Evolutionary conservation across 2,797 vertebrate genomes (phyloP), one percentile per base, ranked within the genome.

Genomic region (Chloroceryle amazona): DNA sequence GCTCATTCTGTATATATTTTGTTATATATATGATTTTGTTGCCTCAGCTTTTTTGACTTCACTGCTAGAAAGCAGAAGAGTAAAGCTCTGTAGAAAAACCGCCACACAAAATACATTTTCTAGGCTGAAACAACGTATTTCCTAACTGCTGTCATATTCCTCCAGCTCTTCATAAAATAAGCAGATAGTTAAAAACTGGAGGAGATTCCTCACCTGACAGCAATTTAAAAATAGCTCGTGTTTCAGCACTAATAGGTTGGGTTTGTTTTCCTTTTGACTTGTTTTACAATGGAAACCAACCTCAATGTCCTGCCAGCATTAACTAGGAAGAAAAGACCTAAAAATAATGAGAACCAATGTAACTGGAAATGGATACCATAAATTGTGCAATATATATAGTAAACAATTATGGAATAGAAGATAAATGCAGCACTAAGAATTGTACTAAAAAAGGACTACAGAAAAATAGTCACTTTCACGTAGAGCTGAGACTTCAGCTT

Each of bases 151-250:
- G 46, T 79, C 65, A 47, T 79, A 79, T 79, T 92, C 65, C 29
- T 93, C 74, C 65, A 71, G 41, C 39, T 67, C 67, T 74, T 65
- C 71, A 70, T 87, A 93, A 96, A 95, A 72, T 33, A 92, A 94
- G 46, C 0, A 3, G 47, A 90, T 12, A 81, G 63, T 80, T 85
- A 92, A 93, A 97, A 93, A 54, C 78, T 87, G 57, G 92, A 97
- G 86, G 81, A 95, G 86, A 93, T 87, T 85, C 78, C 71, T 96
- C 94, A 97, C 93, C 94, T 96, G 90, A 96, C 78, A 96, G 73
- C 83, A 95, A 90, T 96, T 96, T 96, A 94, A 92, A 96, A 96
- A 71, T 80, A 95, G 93, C 81, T 93, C 95, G 92, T 95, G 54
- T 93, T 97, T 96, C 90, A 93, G 57, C 52, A 62, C 67, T 95